These are phyloP conservation scores for Mythimna impura DNA, from an alignment of 2,888 invertebrate species.

Conservation along the genomic window DNA sequence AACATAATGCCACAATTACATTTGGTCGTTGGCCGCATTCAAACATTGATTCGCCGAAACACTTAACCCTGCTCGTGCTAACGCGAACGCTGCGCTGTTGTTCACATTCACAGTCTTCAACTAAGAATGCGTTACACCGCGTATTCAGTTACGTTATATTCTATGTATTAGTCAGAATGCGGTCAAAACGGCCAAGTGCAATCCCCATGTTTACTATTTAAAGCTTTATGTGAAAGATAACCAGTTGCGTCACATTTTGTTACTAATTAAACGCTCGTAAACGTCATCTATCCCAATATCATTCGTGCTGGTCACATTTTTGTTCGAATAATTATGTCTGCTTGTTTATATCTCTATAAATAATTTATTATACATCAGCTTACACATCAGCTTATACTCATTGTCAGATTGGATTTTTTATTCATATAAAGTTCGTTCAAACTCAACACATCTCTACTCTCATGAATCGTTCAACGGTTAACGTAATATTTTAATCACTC, in stretches of 20 bases:
- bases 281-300: constrained; percentile 36
- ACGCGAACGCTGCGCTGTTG: constrained; percentile 41
- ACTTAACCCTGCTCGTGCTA: constrained; percentile 58
- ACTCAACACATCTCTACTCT: constrained; percentile 28
- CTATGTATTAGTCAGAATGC: constrained; percentile 54
- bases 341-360: constrained; percentile 41
- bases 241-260: constrained; percentile 57
- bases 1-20: constrained; percentile 63
- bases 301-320: constrained; percentile 45
- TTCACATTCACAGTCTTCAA: constrained; percentile 32
- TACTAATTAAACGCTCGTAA: constrained; percentile 55
- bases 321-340: constrained; percentile 37
- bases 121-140: constrained; percentile 39
- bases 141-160: constrained; percentile 34
- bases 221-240: constrained; percentile 62
- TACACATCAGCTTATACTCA: constrained; percentile 57
- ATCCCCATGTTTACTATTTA: constrained; percentile 41
- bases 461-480: constrained; percentile 35
- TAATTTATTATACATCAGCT: constrained; percentile 58
- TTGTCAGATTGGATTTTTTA: constrained; percentile 37
- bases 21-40: constrained; percentile 66
- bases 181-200: constrained; percentile 59
- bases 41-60: constrained; percentile 61
- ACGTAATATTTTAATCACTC: constrained; percentile 30
- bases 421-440: constrained; percentile 36